phyloP scores from a whole-genome alignment of 2,113 vertebrate species.

The Empidonax traillii region DNA sequence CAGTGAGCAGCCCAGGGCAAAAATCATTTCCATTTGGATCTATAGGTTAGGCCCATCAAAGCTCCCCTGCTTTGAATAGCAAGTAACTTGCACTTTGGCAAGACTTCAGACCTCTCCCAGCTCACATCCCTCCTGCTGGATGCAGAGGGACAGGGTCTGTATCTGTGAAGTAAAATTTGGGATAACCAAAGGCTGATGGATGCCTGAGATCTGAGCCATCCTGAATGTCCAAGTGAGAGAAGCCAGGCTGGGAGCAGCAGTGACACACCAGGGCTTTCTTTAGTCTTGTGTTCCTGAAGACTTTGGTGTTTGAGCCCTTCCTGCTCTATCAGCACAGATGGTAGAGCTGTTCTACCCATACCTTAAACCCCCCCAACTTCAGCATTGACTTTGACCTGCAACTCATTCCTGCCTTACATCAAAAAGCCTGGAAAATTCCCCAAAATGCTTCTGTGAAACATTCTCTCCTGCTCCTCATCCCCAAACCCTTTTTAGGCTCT shows the following conservation, averaged over 20 bases:
- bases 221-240: not conserved
- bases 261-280: not conserved
- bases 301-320: not conserved
- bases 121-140: not conserved
- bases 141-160: not conserved
- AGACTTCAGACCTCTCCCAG: not conserved
- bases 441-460: not conserved
- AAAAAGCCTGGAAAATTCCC: not conserved
- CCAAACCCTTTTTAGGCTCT: not conserved
- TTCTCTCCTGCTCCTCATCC: not conserved
- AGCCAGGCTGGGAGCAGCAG: not conserved
- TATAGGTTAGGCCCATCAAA: constrained; percentile 32
- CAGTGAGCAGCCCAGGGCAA: constrained; percentile 30
- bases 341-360: not conserved
- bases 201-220: not conserved
- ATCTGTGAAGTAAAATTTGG: not conserved
- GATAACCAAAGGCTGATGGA: not conserved
- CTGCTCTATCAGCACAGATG: not conserved
- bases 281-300: not conserved
- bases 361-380: not conserved
- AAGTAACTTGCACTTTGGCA: not conserved
- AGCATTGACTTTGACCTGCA: not conserved
- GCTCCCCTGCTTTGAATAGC: constrained; percentile 37
- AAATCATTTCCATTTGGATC: constrained; percentile 58
- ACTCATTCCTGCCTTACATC: not conserved